Evolutionary conservation across 92 coral and sea anemone species (phyloP), one percentile per base, ranked within the genome.

Genomic region (Bergia puertoricense): DNA sequence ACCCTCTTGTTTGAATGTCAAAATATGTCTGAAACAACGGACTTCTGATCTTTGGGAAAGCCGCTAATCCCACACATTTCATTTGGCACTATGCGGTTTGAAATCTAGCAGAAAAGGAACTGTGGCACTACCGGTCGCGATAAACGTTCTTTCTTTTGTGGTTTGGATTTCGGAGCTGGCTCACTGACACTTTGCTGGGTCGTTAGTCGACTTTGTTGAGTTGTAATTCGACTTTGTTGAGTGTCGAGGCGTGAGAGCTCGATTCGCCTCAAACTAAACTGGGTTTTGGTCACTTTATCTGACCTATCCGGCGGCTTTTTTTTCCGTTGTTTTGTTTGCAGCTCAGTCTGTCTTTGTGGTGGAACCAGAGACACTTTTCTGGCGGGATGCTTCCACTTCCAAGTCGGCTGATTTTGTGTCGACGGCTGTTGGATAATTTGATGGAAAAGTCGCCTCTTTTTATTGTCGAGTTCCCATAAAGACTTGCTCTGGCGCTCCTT

Each of bases 381-480:
- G 11, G 85, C 85, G 8, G 86, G 79, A 75, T 67, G 62, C 45
- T 37, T 80, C 78, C 77, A 72, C 40, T 80, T 74, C 74, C 88
- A 71, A 14, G 67, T 11, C 44, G 67, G 41, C 54, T 80, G 69
- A 30, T 16, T 65, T 11, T 81, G 88, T 72, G 78, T 88, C 67
- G 90, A 87, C 38, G 92, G 92, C 23, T 93, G 92, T 41, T 90
- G 90, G 57, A 91, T 86, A 10, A 97, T 86, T 82, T 97, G 98
- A 65, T 94, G 91, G 77, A 97, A 89, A 2, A 97, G 82, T 69
- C 95, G 86, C 44, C 99, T 88, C 80, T 97, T 97, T 74, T 92
- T 88, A 77, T 94, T 93, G 42, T 97, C 98, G 48, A 97, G 88
- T 81, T 97, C 99, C 99, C 98, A 97, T 88, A 97, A 82, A 2